Evolutionary conservation across 2,797 vertebrate genomes (phyloP).

Genomic region (Tragelaphus oryx): DNA sequence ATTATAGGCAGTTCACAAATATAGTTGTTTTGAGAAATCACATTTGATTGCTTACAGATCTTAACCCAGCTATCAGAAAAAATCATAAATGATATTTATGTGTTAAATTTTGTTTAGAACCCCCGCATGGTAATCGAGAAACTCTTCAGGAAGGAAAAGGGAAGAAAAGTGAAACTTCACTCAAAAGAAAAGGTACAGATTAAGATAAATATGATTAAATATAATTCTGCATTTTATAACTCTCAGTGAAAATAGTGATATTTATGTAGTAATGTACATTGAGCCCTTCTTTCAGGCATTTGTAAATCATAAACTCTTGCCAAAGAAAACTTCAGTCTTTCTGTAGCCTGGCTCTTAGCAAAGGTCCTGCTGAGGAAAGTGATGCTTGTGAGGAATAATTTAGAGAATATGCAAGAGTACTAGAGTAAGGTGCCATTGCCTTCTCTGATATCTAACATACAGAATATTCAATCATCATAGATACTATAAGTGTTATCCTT

Average conservation of each 20-base stretch:
- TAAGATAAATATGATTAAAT: slow-evolving; percentile 30
- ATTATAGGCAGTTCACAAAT: background rate
- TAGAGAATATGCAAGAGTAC: background rate
- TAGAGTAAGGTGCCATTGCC: background rate
- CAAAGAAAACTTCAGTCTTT: background rate
- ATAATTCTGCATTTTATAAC: background rate
- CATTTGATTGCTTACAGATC: background rate
- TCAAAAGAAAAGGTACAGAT: slow-evolving; percentile 56
- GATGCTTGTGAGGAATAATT: background rate
- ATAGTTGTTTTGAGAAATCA: background rate
- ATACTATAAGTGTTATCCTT: background rate
- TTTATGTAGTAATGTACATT: background rate
- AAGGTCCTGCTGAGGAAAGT: slow-evolving; percentile 1
- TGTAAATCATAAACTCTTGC: background rate
- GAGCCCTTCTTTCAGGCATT: background rate
- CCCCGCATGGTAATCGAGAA: background rate
- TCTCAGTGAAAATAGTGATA: background rate
- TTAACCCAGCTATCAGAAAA: background rate
- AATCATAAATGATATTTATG: slow-evolving; percentile 39
- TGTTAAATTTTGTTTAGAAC: slow-evolving; percentile 62
- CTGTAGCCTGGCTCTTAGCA: background rate
- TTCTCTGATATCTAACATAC: background rate
- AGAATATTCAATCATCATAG: background rate
- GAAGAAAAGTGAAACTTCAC: slow-evolving; percentile 63
- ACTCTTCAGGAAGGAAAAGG: slow-evolving; percentile 65